Percentiles rank a stretch among this genome's conserved stretches.
Evolutionary conservation across 1,140 invertebrate species (phyloP).

Genomic region (Atta texana): DNA sequence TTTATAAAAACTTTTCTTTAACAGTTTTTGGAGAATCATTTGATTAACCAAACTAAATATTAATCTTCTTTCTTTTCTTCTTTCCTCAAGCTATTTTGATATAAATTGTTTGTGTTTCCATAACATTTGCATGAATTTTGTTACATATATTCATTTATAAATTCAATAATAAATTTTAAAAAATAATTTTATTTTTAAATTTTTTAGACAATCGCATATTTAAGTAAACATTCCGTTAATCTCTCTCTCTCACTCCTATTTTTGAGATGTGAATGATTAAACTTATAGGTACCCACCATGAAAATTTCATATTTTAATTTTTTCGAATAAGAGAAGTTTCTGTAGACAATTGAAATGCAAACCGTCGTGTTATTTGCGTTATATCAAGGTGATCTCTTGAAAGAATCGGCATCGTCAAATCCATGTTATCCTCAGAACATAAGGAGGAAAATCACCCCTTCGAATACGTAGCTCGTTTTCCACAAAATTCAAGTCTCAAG

Average conservation of each 20-base stretch:
- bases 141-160: neutral
- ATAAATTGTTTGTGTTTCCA: neutral
- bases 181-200: neutral
- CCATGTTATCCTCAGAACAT: neutral
- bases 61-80: too few species aligned
- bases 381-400: neutral
- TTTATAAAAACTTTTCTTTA: too few species aligned
- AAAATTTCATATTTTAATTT: constrained; percentile 14
- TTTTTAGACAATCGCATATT: neutral
- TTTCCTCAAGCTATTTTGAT: neutral
- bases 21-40: too few species aligned
- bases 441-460: neutral
- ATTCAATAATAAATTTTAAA: neutral
- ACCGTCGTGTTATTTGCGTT: neutral
- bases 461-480: constrained; percentile 46
- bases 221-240: neutral
- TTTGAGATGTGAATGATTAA: neutral
- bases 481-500: constrained; percentile 47
- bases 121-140: neutral
- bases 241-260: neutral
- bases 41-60: too few species aligned
- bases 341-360: constrained; percentile 11
- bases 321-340: neutral
- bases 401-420: constrained; percentile 29
- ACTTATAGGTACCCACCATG: too few species aligned